Base-by-base conservation (phyloP, 2,888 invertebrate species). In the Epirrita christyi region DNA sequence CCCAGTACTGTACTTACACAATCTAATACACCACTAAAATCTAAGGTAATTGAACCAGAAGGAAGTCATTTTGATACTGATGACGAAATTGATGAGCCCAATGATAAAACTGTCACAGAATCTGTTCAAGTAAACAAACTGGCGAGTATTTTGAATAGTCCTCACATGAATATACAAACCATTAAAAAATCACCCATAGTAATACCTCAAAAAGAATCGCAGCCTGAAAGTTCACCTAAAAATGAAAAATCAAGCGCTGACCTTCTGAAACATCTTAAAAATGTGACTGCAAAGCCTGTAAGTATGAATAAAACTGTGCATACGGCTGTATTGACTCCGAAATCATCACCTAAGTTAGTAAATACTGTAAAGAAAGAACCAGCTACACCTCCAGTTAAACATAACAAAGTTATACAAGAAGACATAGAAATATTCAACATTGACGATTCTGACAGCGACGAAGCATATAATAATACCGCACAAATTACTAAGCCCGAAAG, bases 391-490 rank as follows among this genome's bases (percentile, higher is more conserved):
- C 37, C 68, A 2, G 61, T 74, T 2, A 45, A 47, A 45, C 66
- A 73, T 53, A 72, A 72, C 56, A 70, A 72, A 59, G 64, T 73
- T 36, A 75, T 80, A 51, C 70, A 85, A 37, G 80, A 83, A 28
- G 72, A 77, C 57, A 76, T 85, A 52, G 91, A 91, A 77, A 85
- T 89, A 64, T 88, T 82, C 59, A 88, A 84, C 62, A 80, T 91
- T 61, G 90, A 90, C 46, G 90, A 90, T 66, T 90, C 90, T 47
- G 91, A 91, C 53, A 82, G 81, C 68, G 88, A 91, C 55, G 86
- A 84, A 61, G 68, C 64, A 21, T 71, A 65, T 49, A 62, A 60
- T 36, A 57, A 55, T 32, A 64, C 11, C 53, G 52, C 58, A 64
- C 61, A 45, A 11, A 51, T 29, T 32, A 59, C 55, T 46, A 67